Conservation (phyloP, 2,797 vertebrate genomes). For the Syncerus caffer region DNA sequence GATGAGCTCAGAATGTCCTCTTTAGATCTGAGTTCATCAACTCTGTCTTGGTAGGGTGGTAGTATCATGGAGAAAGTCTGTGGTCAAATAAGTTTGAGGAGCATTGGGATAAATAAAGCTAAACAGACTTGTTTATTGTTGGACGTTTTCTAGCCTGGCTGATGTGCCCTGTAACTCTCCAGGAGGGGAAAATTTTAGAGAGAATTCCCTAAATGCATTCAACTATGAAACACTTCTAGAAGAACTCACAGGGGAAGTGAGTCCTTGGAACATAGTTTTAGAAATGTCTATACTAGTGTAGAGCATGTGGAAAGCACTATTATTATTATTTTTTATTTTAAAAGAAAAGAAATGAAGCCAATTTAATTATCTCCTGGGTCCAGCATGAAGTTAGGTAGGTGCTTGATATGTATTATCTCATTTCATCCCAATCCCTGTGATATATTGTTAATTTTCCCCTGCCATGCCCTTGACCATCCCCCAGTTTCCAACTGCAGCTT, state of each 20-base stretch:
- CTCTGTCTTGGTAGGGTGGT: not conserved
- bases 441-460: not conserved
- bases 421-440: not conserved
- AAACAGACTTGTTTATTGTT: not conserved
- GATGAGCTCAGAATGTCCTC: not conserved
- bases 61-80: not conserved
- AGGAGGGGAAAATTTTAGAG: not conserved
- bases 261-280: not conserved
- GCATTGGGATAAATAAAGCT: not conserved
- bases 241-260: not conserved
- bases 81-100: not conserved
- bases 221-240: not conserved
- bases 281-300: not conserved
- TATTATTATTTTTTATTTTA: not conserved
- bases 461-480: fast-evolving
- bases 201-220: not conserved
- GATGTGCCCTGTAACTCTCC: not conserved
- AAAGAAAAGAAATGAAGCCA: not conserved
- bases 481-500: not conserved
- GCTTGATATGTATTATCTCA: not conserved
- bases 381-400: not conserved
- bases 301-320: not conserved
- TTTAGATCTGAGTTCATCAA: not conserved
- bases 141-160: not conserved
- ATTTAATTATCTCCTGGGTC: not conserved